Evolutionary conservation across 2,888 invertebrate genomes (phyloP).

Genomic region (Drosophila prolongata): DNA sequence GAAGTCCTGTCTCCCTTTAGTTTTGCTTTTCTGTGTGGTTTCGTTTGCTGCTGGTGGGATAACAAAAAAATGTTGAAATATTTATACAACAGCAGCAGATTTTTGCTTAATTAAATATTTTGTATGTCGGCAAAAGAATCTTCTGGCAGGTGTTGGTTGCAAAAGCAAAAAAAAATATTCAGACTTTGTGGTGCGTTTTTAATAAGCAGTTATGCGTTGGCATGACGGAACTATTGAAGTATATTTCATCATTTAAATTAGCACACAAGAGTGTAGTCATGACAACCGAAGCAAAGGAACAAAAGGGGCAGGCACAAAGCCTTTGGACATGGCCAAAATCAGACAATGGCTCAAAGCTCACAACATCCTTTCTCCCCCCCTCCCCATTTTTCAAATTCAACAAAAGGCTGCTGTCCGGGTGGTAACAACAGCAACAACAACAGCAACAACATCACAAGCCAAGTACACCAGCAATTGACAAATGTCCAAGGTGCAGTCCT

Average conservation of each 20-base stretch:
- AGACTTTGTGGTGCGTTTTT: slow-evolving; percentile 27
- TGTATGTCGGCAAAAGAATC: slow-evolving; percentile 44
- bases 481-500: slow-evolving; percentile 49
- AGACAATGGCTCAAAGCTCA: slow-evolving; percentile 50
- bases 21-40: slow-evolving; percentile 27
- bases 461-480: slow-evolving; percentile 56
- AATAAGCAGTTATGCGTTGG: slow-evolving; percentile 54
- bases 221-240: slow-evolving; percentile 40
- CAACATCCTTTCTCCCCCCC: slow-evolving; percentile 10
- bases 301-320: slow-evolving; percentile 34
- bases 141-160: slow-evolving; percentile 17
- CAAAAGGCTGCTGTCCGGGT: slow-evolving; percentile 45
- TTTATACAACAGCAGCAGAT: slow-evolving; percentile 60
- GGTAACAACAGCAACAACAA: slow-evolving; percentile 25
- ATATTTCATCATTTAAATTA: slow-evolving; percentile 72
- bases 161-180: slow-evolving; percentile 11
- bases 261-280: slow-evolving; percentile 54
- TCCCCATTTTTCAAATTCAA: slow-evolving; percentile 9
- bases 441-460: slow-evolving; percentile 45
- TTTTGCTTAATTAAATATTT: slow-evolving; percentile 78
- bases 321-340: slow-evolving; percentile 44
- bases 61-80: slow-evolving; percentile 37
- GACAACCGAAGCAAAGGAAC: slow-evolving; percentile 40
- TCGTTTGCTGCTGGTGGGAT: slow-evolving; percentile 12
- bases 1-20: slow-evolving; percentile 23